These are phyloP conservation scores for Brachymystax lenok DNA, from an alignment of 2,797 vertebrate species.

Conservation along the genomic window DNA sequence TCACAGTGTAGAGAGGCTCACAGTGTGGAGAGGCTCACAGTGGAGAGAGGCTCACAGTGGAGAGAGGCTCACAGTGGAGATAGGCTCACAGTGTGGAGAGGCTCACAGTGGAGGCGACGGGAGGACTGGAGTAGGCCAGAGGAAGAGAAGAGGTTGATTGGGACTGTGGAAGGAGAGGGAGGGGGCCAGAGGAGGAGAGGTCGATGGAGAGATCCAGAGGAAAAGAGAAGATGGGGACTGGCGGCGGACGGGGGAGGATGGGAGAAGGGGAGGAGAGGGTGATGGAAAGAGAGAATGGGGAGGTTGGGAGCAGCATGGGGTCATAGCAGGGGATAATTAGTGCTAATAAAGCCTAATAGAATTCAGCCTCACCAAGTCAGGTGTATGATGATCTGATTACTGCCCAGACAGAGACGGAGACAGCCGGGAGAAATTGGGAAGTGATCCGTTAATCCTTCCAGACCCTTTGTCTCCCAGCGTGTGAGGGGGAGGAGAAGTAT, in stretches of 20 bases:
- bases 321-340: constrained; percentile 77
- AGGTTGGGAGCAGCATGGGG: constrained; percentile 63
- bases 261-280: constrained; percentile 14
- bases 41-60: background rate
- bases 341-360: constrained; percentile 83
- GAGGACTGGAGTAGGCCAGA: background rate
- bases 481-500: constrained; percentile 30
- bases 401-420: constrained; percentile 42
- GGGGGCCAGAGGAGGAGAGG: background rate
- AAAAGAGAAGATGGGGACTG: constrained; percentile 12
- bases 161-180: constrained; percentile 27
- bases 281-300: constrained; percentile 46
- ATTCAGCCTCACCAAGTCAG: constrained; percentile 79
- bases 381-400: constrained; percentile 83
- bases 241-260: background rate
- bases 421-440: constrained; percentile 76
- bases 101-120: constrained; percentile 16
- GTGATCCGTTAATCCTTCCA: constrained; percentile 80
- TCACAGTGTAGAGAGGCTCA: too few relatives aligned
- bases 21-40: too few relatives aligned
- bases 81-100: background rate
- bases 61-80: background rate
- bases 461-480: constrained; percentile 55
- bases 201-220: background rate
- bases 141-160: constrained; percentile 8